Evolutionary conservation across 2,888 invertebrate species (phyloP), one percentile per base, ranked within the genome.

Genomic region (Cistogaster globosa): DNA sequence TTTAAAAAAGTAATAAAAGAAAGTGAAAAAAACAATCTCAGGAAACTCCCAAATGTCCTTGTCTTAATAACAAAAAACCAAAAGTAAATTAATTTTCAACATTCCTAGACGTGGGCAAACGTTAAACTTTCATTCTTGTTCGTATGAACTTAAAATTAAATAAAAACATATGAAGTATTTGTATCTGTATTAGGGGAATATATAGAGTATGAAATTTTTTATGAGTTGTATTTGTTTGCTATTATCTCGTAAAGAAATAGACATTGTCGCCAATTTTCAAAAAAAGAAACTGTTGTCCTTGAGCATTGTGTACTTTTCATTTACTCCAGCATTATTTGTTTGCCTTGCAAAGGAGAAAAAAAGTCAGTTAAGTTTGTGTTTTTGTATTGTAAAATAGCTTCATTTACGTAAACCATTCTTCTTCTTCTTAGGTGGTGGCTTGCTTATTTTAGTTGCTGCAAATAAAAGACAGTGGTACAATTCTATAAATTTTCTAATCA

Each of bases 41-140:
- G 81, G 80, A 84, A 87, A 91, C 91, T 89, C 90, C 91, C 91
- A 89, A 87, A 88, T 88, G 88, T 88, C 89, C 87, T 74, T 68
- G 62, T 48, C 77, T 78, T 71, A 74, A 72, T 62, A 71, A 20
- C 42, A 74, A 76, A 63, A 74, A 67, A 77, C 38, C 16, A 89
- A 87, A 87, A 87, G 89, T 87, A 90, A 91, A 90, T 91, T 91
- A 90, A 90, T 90, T 90, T 91, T 89, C 85, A 82, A 84, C 85
- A 87, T 87, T 87, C 86, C 87, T 82, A 63, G 57, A 77, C 80
- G 53, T 36, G 53, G 42, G 51, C 55, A 68, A 53, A 58, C 45
- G 60, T 53, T 16, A 72, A 8, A 20, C 58, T 62, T 26, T 48
- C 20, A 53, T 4, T 65, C 4, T 14, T n/a, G 18, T 57, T 14